Evolutionary conservation across 2,888 invertebrate genomes (phyloP).

Genomic region (Leptopilina drosophilae): DNA sequence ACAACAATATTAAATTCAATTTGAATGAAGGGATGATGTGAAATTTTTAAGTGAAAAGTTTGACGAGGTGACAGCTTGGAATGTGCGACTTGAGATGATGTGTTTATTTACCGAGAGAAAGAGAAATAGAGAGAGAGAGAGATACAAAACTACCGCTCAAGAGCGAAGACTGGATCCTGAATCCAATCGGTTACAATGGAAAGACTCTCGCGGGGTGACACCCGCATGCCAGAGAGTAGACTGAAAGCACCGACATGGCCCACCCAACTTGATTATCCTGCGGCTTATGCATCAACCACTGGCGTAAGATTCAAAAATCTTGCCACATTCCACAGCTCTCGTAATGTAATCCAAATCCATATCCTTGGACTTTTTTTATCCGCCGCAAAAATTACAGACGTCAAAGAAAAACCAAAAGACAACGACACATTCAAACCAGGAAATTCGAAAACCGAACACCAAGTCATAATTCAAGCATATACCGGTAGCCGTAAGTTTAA

Average conservation of each 20-base stretch:
- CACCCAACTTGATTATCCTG: constrained; percentile 54
- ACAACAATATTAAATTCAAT: background rate
- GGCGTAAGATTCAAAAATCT: constrained; percentile 48
- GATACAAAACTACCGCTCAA: too few species aligned
- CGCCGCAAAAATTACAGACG: too few species aligned
- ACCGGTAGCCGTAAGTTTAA: constrained; percentile 10
- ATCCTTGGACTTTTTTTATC: too few species aligned
- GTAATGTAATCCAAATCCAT: too few species aligned
- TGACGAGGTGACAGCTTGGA: background rate
- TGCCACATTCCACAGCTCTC: background rate
- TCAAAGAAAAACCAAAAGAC: too few species aligned
- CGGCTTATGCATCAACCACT: constrained; percentile 54
- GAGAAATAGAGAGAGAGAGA: background rate
- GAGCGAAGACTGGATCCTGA: constrained; percentile 18
- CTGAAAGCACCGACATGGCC: constrained; percentile 56
- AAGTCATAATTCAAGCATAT: background rate
- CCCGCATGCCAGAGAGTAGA: constrained; percentile 58
- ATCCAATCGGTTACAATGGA: constrained; percentile 54
- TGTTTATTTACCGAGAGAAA: constrained; percentile 3
- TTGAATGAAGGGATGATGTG: background rate
- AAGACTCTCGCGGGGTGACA: constrained; percentile 55
- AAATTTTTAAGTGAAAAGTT: background rate
- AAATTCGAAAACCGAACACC: too few species aligned
- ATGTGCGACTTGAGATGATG: constrained; percentile 12
- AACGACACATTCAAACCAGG: too few species aligned